phyloP scores from a whole-genome alignment of 2,113 vertebrate genomes.

The Gnathochromis pfefferi region DNA sequence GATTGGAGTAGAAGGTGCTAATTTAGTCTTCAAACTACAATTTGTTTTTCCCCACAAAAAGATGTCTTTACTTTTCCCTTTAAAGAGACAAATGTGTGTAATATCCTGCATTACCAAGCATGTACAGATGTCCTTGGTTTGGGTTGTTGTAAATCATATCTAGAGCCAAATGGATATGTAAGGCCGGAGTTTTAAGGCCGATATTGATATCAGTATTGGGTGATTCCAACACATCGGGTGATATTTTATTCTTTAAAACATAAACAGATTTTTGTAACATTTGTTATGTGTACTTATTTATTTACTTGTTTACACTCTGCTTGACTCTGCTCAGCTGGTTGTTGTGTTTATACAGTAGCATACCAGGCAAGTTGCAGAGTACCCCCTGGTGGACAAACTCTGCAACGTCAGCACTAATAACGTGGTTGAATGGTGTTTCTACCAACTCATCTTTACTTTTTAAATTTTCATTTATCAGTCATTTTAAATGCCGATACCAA shows the following conservation, averaged over 20 bases:
- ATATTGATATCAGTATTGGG: background rate
- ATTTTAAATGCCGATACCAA: background rate
- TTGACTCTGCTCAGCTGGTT: background rate
- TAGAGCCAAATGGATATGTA: background rate
- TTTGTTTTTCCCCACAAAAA: background rate
- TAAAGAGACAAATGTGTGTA: background rate
- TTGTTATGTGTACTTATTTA: background rate
- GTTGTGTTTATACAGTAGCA: background rate
- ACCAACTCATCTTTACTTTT: background rate
- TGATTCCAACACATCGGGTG: rapidly evolving
- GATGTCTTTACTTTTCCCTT: background rate
- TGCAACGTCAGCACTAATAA: background rate
- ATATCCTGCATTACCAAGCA: background rate
- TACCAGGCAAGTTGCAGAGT: background rate
- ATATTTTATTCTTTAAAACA: background rate
- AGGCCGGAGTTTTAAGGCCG: background rate
- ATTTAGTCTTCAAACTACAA: background rate
- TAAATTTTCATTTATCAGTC: background rate
- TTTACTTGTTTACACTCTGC: background rate
- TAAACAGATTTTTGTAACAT: background rate
- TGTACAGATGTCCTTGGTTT: background rate
- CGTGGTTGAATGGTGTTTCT: background rate
- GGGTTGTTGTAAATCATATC: background rate
- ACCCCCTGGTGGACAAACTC: background rate
- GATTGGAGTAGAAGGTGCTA: background rate